Percentiles rank a stretch among this genome's conserved stretches.
Conservation (phyloP, 2,888 invertebrate species). For the Argynnis bischoffii region DNA sequence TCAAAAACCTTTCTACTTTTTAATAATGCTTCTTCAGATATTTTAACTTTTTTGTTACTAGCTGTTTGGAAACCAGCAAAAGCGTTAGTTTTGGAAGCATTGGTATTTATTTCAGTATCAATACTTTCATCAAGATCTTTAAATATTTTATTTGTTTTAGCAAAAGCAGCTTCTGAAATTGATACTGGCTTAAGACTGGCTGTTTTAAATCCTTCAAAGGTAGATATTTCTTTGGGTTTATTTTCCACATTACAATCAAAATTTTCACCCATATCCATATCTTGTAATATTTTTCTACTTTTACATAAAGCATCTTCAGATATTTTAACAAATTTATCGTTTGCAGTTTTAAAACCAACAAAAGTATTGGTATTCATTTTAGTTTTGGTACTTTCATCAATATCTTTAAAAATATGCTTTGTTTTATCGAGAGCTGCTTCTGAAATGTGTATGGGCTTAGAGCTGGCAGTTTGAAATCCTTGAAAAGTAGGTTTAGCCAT, state of each 20-base stretch:
- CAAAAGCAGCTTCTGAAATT: constrained; percentile 51
- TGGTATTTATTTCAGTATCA: not conserved
- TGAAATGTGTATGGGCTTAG: constrained; percentile 49
- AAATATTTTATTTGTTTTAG: constrained; percentile 51
- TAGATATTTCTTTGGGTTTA: not conserved
- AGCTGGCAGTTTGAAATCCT: constrained; percentile 52
- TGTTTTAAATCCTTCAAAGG: constrained; percentile 48
- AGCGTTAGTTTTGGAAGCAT: not conserved
- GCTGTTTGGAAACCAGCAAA: constrained; percentile 55
- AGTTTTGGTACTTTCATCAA: too few species aligned
- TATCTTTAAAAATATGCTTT: constrained; percentile 38
- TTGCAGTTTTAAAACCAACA: constrained; percentile 48
- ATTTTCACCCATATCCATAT: constrained; percentile 25
- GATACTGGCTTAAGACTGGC: constrained; percentile 50
- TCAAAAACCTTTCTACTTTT: constrained; percentile 59
- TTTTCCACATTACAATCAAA: not conserved
- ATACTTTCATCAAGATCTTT: constrained; percentile 40
- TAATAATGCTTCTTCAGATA: constrained; percentile 57
- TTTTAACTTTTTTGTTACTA: constrained; percentile 52
- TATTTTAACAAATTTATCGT: constrained; percentile 43
- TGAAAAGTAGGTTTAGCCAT: constrained; percentile 24
- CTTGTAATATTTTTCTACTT: constrained; percentile 51
- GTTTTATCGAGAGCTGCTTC: constrained; percentile 48
- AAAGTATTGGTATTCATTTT: too few species aligned
- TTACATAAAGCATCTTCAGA: constrained; percentile 50